A percentile compares a stretch with the other conserved stretches of the same genome.
Conservation (phyloP, 2,797 vertebrate genomes). For the Taeniopygia guttata region DNA sequence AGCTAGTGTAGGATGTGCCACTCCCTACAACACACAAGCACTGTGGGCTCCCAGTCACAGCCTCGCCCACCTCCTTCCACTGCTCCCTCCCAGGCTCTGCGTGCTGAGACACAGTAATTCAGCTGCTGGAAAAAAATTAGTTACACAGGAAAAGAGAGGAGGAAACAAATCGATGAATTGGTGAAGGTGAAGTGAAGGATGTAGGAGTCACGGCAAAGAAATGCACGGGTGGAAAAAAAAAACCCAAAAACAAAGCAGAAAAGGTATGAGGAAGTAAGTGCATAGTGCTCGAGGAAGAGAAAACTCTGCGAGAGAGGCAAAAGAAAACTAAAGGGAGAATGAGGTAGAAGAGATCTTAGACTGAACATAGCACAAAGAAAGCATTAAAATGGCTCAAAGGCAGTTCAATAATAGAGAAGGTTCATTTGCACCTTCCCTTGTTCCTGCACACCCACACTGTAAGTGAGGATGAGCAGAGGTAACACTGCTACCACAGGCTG, state of each 20-base stretch:
- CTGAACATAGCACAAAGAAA: neutral
- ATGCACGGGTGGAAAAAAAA: neutral
- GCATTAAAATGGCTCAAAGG: neutral
- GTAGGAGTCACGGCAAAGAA: neutral
- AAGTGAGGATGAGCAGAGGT: neutral
- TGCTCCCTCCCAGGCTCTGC: neutral
- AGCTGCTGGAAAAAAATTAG: neutral
- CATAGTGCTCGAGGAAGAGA: neutral
- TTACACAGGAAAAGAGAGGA: neutral
- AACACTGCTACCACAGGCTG: accelerated
- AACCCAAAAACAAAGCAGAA: neutral
- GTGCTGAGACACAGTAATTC: neutral
- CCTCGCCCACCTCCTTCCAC: neutral
- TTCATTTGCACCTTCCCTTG: neutral
- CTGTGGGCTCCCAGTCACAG: accelerated
- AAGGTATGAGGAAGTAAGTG: neutral
- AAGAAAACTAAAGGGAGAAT: neutral
- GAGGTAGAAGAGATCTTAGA: neutral
- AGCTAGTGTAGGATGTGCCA: neutral
- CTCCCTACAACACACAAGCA: accelerated
- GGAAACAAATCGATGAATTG: neutral
- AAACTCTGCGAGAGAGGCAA: neutral
- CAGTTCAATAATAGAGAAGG: neutral
- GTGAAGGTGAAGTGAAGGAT: neutral
- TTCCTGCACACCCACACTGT: neutral